These are phyloP conservation scores for Caenorhabditis briggsae DNA, from an alignment of 1,140 invertebrate genomes.

Conservation along the genomic window DNA sequence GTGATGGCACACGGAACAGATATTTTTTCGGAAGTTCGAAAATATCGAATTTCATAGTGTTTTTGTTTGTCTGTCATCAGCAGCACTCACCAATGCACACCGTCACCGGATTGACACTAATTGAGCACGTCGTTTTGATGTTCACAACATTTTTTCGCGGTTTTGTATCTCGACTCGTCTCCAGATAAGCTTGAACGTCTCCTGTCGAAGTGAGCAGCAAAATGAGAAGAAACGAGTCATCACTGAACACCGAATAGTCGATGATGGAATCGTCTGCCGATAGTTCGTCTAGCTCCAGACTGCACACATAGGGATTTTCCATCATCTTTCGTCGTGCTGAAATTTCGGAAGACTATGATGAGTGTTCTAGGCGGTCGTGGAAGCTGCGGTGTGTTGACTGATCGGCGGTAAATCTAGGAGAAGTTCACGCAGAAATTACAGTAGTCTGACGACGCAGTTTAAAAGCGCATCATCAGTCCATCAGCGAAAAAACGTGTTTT, in stretches of 20 bases:
- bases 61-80: too few species aligned
- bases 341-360: not conserved
- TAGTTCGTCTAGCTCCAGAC: slow-evolving; percentile 55
- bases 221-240: slow-evolving; percentile 57
- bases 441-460: too few species aligned
- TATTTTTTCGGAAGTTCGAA: not conserved
- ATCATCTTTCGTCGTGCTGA: slow-evolving; percentile 43
- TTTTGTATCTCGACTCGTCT: slow-evolving; percentile 28
- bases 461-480: too few species aligned
- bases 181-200: slow-evolving; percentile 15
- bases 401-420: not conserved
- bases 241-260: slow-evolving; percentile 56
- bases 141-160: slow-evolving; percentile 36
- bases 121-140: slow-evolving; percentile 7
- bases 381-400: too few species aligned
- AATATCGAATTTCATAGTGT: not conserved
- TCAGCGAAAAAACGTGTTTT: too few species aligned
- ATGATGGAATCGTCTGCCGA: slow-evolving; percentile 58
- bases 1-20: too few species aligned
- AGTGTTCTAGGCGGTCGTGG: not conserved
- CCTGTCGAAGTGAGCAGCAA: slow-evolving; percentile 58
- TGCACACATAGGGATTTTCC: slow-evolving; percentile 54
- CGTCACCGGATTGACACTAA: slow-evolving; percentile 20
- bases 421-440: too few species aligned
- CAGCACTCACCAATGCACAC: slow-evolving; percentile 9